Evolutionary conservation across 2,888 invertebrate genomes (phyloP), one percentile per base, ranked within the genome.

Genomic region (Dicyrtomina minuta): DNA sequence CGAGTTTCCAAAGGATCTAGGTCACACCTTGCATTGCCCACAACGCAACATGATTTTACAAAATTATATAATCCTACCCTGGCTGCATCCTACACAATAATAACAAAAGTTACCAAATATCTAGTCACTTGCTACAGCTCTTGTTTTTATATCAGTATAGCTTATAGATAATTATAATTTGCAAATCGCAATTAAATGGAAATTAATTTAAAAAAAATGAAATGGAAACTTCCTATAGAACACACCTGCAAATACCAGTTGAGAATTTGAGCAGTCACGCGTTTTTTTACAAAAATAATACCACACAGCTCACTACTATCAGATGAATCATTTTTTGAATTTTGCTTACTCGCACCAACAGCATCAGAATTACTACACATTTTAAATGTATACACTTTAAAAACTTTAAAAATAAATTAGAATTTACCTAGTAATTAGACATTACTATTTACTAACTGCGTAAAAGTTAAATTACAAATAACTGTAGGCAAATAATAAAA

Each of bases 211-310:
- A n/a, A n/a, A n/a, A n/a, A n/a, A n/a, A n/a, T n/a, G n/a, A n/a
- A n/a, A n/a, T n/a, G n/a, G 33, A 33, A 33, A 33, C 4, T 5
- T 33, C 33, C n/a, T n/a, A n/a, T n/a, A n/a, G n/a, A 33, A 8
- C 33, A 33, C 8, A 66, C 75, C 65, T 72, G 22, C 1, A 75
- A 55, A 26, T 67, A 75, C 74, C 72, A 76, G 0, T 46, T 12
- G 1, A 76, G 33, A 24, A 72, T 66, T 56, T 77, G 71, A 44
- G 71, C 68, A 2, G 90, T 89, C 76, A 89, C 88, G 59, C 92
- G 84, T 75, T 89, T 84, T 77, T 88, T 83, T 0, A 90, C 89
- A 81, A 93, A 92, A 71, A 93, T 85, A 20, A 93, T 86, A 0
- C 86, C 87, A 62, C 88, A 89, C 12, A 91, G 81, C 6, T 84